These are phyloP conservation scores for Chiridota heheva DNA, from an alignment of 35 echinoderm and acorn worm genomes.

Conservation along the genomic window DNA sequence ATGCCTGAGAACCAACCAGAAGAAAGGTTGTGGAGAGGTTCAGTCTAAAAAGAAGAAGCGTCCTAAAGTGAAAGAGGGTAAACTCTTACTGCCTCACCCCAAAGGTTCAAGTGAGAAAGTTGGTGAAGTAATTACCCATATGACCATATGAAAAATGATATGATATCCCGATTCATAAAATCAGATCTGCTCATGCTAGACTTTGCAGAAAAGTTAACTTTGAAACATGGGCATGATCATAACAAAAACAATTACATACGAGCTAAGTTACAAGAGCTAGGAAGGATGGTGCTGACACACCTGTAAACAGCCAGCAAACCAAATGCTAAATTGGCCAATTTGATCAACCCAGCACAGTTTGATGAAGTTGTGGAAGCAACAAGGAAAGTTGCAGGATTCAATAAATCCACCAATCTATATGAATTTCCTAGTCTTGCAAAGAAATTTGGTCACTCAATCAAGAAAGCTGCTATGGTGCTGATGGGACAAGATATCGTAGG, in stretches of 20 bases:
- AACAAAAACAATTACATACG: slow-evolving; percentile 10
- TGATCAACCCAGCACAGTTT: slow-evolving; percentile 33
- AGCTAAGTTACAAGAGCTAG: not conserved
- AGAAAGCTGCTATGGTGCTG: slow-evolving; percentile 14
- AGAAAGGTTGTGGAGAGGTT: too few relatives aligned
- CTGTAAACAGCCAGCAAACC: not conserved
- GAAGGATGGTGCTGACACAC: not conserved
- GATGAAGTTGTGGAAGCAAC: slow-evolving; percentile 15
- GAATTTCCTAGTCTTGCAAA: slow-evolving; percentile 24
- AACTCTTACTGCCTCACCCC: too few relatives aligned
- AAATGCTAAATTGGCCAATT: slow-evolving; percentile 35
- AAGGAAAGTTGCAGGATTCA: slow-evolving; percentile 14
- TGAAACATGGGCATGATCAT: not conserved
- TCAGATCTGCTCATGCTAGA: too few relatives aligned
- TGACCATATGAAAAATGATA: too few relatives aligned
- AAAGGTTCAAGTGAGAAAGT: too few relatives aligned
- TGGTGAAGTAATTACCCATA: too few relatives aligned
- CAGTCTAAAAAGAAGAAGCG: too few relatives aligned
- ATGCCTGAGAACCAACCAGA: too few relatives aligned
- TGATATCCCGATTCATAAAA: too few relatives aligned
- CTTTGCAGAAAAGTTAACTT: too few relatives aligned
- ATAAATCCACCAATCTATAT: slow-evolving; percentile 19
- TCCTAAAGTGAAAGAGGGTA: too few relatives aligned
- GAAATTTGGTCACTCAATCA: slow-evolving; percentile 46
- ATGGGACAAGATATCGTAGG: slow-evolving; percentile 17